Evolutionary conservation across 1,140 invertebrate species (phyloP).

Genomic region (Aphis gossypii): DNA sequence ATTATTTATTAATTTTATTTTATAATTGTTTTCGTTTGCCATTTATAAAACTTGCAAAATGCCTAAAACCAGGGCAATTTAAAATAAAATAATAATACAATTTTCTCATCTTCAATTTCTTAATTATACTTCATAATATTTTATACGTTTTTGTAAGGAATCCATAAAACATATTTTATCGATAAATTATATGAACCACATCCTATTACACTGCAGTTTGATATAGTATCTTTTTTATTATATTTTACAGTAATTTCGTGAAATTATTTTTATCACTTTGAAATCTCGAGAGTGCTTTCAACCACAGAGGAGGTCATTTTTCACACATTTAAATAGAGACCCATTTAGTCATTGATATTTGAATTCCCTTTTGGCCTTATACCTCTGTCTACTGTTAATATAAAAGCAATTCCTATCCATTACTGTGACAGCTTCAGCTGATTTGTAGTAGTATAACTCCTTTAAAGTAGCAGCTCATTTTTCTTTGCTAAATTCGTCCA

Average conservation of each 20-base stretch:
- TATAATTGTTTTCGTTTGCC: background rate
- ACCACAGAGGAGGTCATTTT: background rate
- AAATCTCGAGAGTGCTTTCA: background rate
- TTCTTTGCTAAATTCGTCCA: background rate
- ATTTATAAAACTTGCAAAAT: background rate
- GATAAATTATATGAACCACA: background rate
- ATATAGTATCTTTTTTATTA: background rate
- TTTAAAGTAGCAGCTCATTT: background rate
- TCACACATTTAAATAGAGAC: background rate
- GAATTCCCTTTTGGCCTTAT: background rate
- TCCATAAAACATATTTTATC: background rate
- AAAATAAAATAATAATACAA: background rate
- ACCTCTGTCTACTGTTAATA: background rate
- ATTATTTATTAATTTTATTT: background rate
- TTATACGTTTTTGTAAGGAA: background rate
- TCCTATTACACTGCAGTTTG: background rate
- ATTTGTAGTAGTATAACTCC: background rate
- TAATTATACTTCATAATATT: background rate
- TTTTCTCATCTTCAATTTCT: too few relatives aligned
- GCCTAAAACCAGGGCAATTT: background rate
- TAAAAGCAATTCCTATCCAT: constrained; percentile 8
- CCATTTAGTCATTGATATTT: background rate
- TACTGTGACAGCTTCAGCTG: background rate
- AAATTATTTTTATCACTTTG: background rate
- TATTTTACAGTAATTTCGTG: background rate